Evolutionary conservation across 1,140 invertebrate species (phyloP).

Genomic region (Drosophila nannoptera): DNA sequence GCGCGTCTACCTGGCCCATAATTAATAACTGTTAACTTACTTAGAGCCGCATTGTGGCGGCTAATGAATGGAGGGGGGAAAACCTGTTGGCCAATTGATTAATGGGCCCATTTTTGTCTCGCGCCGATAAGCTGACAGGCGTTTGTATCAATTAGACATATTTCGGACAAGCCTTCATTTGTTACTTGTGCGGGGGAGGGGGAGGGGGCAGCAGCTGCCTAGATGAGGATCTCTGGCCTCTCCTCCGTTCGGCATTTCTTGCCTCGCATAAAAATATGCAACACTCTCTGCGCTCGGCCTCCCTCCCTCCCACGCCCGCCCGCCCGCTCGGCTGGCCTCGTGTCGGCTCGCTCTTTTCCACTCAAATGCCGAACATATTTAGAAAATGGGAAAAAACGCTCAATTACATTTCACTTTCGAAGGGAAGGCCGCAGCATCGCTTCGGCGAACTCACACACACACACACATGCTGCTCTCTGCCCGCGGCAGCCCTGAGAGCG

Average conservation of each 20-base stretch:
- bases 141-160: slow-evolving; percentile 8
- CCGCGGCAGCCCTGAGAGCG: too few relatives aligned
- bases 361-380: slow-evolving; percentile 63
- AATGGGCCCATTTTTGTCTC: slow-evolving; percentile 1
- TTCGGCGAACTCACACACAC: not conserved
- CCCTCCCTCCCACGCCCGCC: not conserved
- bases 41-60: slow-evolving; percentile 53
- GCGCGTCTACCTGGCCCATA: slow-evolving; percentile 37
- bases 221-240: too few relatives aligned
- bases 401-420: slow-evolving; percentile 75
- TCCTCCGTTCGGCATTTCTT: slow-evolving; percentile 13
- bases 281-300: slow-evolving; percentile 17
- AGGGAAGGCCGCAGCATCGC: slow-evolving; percentile 63
- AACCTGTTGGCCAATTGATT: slow-evolving; percentile 38
- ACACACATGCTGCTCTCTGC: too few relatives aligned
- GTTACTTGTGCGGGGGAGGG: not conserved
- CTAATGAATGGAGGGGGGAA: slow-evolving; percentile 52
- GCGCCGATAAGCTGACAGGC: not conserved
- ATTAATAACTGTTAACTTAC: slow-evolving; percentile 74
- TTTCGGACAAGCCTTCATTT: slow-evolving; percentile 15
- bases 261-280: slow-evolving; percentile 62
- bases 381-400: slow-evolving; percentile 51
- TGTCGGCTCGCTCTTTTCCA: slow-evolving; percentile 23
- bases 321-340: not conserved
- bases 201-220: too few relatives aligned